Evolutionary conservation across 1,140 invertebrate genomes (phyloP), one percentile per base, ranked within the genome.

Genomic region (Chironomus striatipennis): DNA sequence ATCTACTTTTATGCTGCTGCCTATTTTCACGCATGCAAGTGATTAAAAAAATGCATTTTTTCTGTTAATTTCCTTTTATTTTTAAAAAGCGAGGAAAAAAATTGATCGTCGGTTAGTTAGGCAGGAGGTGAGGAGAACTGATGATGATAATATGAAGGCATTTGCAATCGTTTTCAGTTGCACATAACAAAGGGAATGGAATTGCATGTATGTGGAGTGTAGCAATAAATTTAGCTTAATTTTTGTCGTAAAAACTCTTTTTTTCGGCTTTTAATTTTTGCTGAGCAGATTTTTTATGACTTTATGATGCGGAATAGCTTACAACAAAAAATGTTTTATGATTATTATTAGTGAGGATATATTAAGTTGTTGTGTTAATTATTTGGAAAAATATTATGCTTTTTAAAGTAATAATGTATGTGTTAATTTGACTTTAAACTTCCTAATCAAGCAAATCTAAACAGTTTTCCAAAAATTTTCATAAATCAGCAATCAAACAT

Each of bases 201-300:
- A 47, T 47, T 57, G 12, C 12, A 57, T 57, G 12, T 57, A n/a
- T 57, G 12, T 5, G 12, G 12, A 12, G n/a, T n/a, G n/a, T 5
- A 57, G 47, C 47, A 57, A 57, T 57, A 57, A 57, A 57, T 57
- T 57, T n/a, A 57, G 47, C 47, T 57, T 57, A 57, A 57, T 57
- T 57, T 34, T 34, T 34, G 24, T 34, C 24, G 24, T 34, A 34
- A 34, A 34, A 34, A 34, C 24, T 34, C 24, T 34, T 34, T 34
- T 34, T 34, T 34, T 34, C 24, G 24, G 24, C 24, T 34, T 34
- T 34, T 34, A 34, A 34, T 34, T 34, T 34, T 34, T 34, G 24
- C 24, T 34, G 24, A 34, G 24, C 24, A 34, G 24, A 34, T 34
- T 34, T 34, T 34, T 34, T 34, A 34, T 34, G 24, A 34, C 24